Base-by-base conservation (phyloP, 2,888 invertebrate species). In the Therioaphis trifolii region DNA sequence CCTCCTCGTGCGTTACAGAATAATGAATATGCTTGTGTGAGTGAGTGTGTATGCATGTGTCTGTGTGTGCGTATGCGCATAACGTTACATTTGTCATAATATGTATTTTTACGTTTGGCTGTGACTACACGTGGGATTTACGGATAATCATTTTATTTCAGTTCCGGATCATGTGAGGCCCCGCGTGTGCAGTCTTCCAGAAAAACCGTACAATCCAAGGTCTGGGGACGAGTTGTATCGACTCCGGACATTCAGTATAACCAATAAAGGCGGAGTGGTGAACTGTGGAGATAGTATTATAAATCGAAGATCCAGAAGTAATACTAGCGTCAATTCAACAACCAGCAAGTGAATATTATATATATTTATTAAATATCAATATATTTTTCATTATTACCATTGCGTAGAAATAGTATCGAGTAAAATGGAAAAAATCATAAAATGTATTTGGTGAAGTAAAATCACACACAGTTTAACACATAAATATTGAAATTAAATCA, bases 211-310 rank as follows among this genome's bases (percentile, higher is more conserved):
- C 91, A 95, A 95, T 89, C 95, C 95, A 21, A 91, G 95, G 1
- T 91, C 92, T 21, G 94, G 94, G 68, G 95, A 95, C 87, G 95
- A 96, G 89, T 91, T 96, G 84, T 96, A 96, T 90, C 91, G 95
- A 46, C 91, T 96, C 85, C 89, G 96, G 1, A 95, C 93, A 84
- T 96, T 96, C 90, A 95, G 94, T 88, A 96, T 96, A 88, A 94
- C 94, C 78, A 94, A 94, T 88, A 95, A 95, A 88, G 96, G 96
- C 0, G 93, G 94, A 21, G 94, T 96, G 46, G 94, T 96, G 86
- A 96, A 96, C 90, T 95, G 95, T 86, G 96, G 96, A 0, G 96
- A 96, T 89, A 95, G 95, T 84, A 95, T 96, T 87, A 95, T 95
- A 88, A 95, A 95, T 86, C 90, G 95, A 12, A 90, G 95, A 61